Conservation (phyloP, 2,888 invertebrate species). For the Melanostoma scalare region DNA sequence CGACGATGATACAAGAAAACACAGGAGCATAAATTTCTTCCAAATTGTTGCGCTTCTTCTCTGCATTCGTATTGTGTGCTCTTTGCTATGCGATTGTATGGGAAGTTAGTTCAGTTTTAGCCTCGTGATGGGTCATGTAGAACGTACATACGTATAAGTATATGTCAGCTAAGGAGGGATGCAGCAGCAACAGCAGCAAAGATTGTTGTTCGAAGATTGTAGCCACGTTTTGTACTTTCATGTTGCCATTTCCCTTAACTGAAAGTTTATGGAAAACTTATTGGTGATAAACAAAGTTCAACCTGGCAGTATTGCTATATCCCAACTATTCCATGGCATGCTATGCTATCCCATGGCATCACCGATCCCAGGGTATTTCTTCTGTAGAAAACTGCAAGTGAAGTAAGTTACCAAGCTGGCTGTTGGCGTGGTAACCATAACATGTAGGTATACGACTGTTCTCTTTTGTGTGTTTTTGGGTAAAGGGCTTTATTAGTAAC, state of each 20-base stretch:
- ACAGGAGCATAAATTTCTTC: conserved; percentile 51
- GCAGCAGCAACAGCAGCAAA: neutral
- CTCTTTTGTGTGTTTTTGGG: neutral
- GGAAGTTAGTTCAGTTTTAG: neutral
- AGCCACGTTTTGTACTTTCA: conserved; percentile 41
- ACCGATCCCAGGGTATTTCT: neutral
- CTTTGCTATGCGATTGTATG: neutral
- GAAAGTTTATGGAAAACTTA: conserved; percentile 57
- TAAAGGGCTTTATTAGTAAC: neutral
- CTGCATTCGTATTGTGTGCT: neutral
- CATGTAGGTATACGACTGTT: neutral
- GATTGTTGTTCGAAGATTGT: conserved; percentile 51
- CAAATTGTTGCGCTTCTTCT: conserved; percentile 59
- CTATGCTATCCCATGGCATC: conserved; percentile 10
- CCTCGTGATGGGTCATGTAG: conserved; percentile 35
- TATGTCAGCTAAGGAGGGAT: neutral
- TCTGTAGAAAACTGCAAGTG: conserved; percentile 21
- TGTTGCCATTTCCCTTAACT: conserved; percentile 54
- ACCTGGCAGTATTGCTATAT: conserved; percentile 23
- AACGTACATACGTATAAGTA: neutral
- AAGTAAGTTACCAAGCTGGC: conserved; percentile 9
- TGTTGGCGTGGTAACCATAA: conserved; percentile 19
- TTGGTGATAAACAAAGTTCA: conserved; percentile 56
- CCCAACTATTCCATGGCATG: neutral
- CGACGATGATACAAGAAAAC: conserved; percentile 45